Evolutionary conservation across 2,888 invertebrate species (phyloP).

Genomic region (Loripinus fragilis): DNA sequence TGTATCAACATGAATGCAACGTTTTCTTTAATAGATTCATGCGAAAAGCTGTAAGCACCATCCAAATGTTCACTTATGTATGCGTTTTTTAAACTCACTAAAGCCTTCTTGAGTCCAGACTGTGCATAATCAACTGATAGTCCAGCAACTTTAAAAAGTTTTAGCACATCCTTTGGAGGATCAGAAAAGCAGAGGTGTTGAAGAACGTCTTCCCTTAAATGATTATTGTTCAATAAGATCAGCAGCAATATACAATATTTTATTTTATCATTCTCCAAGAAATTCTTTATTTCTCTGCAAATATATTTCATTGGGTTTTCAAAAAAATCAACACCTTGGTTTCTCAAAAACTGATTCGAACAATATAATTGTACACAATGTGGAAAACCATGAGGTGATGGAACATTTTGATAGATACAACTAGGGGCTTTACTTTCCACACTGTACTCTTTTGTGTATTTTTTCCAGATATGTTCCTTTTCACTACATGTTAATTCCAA

Average conservation of each 20-base stretch:
- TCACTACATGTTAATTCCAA: constrained; percentile 6
- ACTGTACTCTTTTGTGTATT: constrained; percentile 24
- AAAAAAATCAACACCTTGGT: constrained; percentile 24
- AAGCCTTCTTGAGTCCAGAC: constrained; percentile 1
- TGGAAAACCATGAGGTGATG: constrained; percentile 34
- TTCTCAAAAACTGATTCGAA: constrained; percentile 20
- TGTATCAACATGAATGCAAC: constrained; percentile 18
- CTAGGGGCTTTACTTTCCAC: neutral
- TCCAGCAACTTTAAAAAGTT: neutral
- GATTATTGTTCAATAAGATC: neutral
- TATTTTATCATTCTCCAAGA: constrained; percentile 6
- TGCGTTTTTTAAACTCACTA: neutral
- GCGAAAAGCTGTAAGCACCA: constrained; percentile 18
- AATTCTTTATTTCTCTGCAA: constrained; percentile 26
- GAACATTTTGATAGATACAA: neutral
- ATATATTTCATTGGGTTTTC: constrained; percentile 19
- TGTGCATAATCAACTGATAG: neutral
- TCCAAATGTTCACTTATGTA: constrained; percentile 14
- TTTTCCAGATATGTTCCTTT: constrained; percentile 16
- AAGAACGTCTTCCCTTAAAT: neutral
- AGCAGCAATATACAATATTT: constrained; percentile 20
- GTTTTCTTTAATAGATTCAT: constrained; percentile 35
- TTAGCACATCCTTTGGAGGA: neutral
- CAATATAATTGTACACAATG: constrained; percentile 43
- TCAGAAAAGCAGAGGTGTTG: neutral